Base-by-base conservation (phyloP, 2,888 invertebrate genomes). In the Pyrocoelia pectoralis region DNA sequence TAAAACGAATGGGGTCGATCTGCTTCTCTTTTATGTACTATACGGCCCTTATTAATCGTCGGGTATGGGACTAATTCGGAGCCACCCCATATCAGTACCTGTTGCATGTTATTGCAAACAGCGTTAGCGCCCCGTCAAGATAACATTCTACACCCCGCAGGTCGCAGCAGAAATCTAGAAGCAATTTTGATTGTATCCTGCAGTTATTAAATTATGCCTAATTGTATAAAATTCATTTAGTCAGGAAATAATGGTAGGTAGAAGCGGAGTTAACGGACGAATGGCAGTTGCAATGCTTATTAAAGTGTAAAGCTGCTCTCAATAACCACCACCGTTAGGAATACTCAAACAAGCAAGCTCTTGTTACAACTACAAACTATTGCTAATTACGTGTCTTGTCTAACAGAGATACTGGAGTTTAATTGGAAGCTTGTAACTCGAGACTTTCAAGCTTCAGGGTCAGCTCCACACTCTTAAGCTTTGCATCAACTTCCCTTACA, bases 301-400 rank as follows among this genome's bases (percentile, higher is more conserved):
- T 60, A 64, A 29, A 18, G 51, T 28, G 10, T 33, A 40, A 55
- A 56, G 43, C 48, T 40, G 56, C 43, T 41, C 41, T 56, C 61
- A 46, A 58, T 61, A 61, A 61, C 57, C 53, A 61, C 58, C 46
- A 48, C 51, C 40, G 56, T 51, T 52, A 54, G 49, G 62, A 55
- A 41, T 38, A 19, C 57, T 56, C 52, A 55, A 61, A 64, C 64
- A 55, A 67, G 64, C 55, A 29, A 41, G 50, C 64, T 67, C 61
- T 55, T 28, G 58, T 67, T 67, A 61, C 64, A 65, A 64, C 61
- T 61, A 67, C 65, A 65, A 61, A 67, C 65, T 65, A 65, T 67
- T 57, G 56, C 61, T 67, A 67, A 67, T 67, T 67, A 67, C 61
- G 56, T 65, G 61, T 67, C 67, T 67, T 65, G 67, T 61, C 58